Evolutionary conservation across 1,140 invertebrate genomes (phyloP).

Genomic region (Anthonomus grandis): DNA sequence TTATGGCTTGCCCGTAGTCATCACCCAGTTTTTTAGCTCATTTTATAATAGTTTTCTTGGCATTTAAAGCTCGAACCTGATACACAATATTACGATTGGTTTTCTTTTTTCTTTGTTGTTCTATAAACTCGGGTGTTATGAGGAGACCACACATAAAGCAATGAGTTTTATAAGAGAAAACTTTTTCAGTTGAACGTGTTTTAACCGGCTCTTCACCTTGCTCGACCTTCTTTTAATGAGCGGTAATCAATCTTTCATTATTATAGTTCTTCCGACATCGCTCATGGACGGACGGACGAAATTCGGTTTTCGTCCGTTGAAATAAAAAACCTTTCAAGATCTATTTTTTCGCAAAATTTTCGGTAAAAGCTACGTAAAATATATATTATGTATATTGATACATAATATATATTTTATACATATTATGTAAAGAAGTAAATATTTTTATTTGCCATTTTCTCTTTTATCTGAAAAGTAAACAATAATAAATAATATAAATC

Average conservation of each 20-base stretch:
- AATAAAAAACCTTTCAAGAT: too few species aligned
- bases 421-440: too few species aligned
- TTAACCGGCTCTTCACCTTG: background rate
- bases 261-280: background rate
- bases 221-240: slow-evolving; percentile 8
- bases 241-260: slow-evolving; percentile 6
- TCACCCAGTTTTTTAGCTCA: background rate
- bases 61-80: slow-evolving; percentile 6
- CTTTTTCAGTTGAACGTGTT: background rate
- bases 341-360: too few species aligned
- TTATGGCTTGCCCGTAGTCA: slow-evolving; percentile 8
- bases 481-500: too few species aligned
- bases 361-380: too few species aligned
- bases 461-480: too few species aligned
- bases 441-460: too few species aligned
- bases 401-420: too few species aligned
- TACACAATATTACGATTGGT: slow-evolving; percentile 17
- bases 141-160: slow-evolving; percentile 1
- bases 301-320: too few species aligned
- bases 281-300: too few species aligned
- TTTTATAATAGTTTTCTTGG: background rate
- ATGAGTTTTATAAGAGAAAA: slow-evolving; percentile 11
- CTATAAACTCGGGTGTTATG: slow-evolving; percentile 18
- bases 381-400: too few species aligned
- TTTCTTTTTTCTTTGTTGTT: slow-evolving; percentile 13